Evolutionary conservation across 2,888 invertebrate genomes (phyloP).

Genomic region (Archips xylosteana): DNA sequence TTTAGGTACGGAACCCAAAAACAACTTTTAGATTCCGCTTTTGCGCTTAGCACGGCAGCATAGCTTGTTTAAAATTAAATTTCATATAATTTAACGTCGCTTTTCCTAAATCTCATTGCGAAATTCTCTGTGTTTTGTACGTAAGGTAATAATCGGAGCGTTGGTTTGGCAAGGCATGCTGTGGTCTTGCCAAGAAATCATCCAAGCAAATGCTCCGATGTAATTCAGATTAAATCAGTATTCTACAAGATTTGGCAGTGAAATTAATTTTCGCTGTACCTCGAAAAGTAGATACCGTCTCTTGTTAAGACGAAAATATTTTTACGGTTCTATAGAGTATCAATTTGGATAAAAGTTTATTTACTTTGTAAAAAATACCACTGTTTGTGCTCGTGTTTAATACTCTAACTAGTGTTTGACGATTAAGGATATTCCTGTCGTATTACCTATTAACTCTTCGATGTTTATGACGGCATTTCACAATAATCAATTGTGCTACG

Average conservation of each 20-base stretch:
- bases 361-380: no score
- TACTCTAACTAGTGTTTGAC: no score
- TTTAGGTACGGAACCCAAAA: no score
- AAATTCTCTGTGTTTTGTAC: neutral
- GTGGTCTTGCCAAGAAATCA: conserved; percentile 2
- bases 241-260: neutral
- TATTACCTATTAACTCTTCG: neutral
- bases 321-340: neutral
- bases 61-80: no score
- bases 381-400: no score
- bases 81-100: neutral
- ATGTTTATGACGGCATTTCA: neutral
- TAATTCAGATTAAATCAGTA: neutral
- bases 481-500: neutral
- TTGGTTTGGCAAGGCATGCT: neutral
- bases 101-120: neutral
- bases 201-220: neutral
- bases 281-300: neutral
- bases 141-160: neutral
- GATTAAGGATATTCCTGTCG: no score
- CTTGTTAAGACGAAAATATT: neutral
- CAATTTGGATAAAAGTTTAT: no score
- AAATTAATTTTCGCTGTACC: neutral
- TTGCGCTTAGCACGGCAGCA: no score
- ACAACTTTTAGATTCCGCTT: no score